Evolutionary conservation across 1,140 invertebrate species (phyloP).

Genomic region (Drosophila malerkotliana): DNA sequence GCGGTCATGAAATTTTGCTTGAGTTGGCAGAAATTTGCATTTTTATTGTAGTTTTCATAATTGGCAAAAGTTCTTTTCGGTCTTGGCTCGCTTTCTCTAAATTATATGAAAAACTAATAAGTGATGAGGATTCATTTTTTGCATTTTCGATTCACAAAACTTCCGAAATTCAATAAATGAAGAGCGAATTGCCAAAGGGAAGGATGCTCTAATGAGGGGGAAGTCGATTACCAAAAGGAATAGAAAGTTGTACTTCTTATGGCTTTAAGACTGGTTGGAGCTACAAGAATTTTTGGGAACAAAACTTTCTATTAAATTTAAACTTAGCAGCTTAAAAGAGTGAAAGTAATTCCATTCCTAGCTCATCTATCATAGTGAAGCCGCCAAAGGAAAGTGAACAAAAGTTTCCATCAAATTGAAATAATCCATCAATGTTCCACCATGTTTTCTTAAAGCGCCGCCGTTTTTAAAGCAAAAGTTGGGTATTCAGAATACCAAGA

Average conservation of each 20-base stretch:
- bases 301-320: constrained; percentile 7
- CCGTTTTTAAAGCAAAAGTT: constrained; percentile 1
- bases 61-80: constrained; percentile 63
- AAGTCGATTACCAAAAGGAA: constrained; percentile 7
- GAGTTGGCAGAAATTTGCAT: constrained; percentile 72
- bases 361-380: constrained; percentile 48
- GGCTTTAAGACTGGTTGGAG: background rate
- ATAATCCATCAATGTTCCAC: constrained; percentile 65
- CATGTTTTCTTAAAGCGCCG: background rate
- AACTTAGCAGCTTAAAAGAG: constrained; percentile 3
- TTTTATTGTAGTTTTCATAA: constrained; percentile 77
- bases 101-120: constrained; percentile 76
- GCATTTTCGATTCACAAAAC: constrained; percentile 28
- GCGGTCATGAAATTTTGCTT: constrained; percentile 57
- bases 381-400: constrained; percentile 15
- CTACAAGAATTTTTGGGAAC: background rate
- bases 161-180: constrained; percentile 45
- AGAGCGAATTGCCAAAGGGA: constrained; percentile 12
- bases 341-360: constrained; percentile 34
- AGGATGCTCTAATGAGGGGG: constrained; percentile 14
- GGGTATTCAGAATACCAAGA: constrained; percentile 2
- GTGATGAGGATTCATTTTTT: constrained; percentile 63
- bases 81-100: constrained; percentile 49
- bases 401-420: constrained; percentile 61
- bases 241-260: background rate